Base-by-base conservation (phyloP, 2,113 vertebrate genomes). In the Etheostoma cragini region DNA sequence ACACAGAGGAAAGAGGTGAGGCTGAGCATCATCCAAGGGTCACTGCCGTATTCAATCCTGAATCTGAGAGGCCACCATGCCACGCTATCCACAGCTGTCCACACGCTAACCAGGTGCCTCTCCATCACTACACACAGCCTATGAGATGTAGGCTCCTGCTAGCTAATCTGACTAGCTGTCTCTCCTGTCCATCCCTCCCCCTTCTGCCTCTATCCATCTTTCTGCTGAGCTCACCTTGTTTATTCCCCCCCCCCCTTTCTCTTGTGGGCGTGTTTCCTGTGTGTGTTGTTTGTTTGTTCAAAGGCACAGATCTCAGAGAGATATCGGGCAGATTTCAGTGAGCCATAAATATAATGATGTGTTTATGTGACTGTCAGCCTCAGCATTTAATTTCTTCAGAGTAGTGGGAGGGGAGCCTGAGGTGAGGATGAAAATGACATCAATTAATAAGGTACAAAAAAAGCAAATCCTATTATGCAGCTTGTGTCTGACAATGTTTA, bases 161-260 rank as follows among this genome's bases (percentile, higher is more conserved):
- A 89, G 73, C 82, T 89, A 89, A 92, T 93, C 85, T 80, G 56
- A 70, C 65, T 61, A 72, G 67, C 71, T 74, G 17, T 74, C 72
- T 73, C 68, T 70, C 83, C 58, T 56, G 72, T 87, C 76, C 81
- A 80, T 62, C 72, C 50, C 68, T 65, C 81, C 66, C 52, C 42
- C 77, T 38, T 69, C 76, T 79, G 12, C 54, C 68, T 85, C 69
- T 33, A 17, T 54, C 67, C 74, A 53, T 76, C 68, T 82, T 74
- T 84, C 86, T 87, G 82, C 83, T 82, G 64, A 87, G 78, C 86
- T 82, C 63, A 72, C 76, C 87, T 91, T 90, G 80, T 93, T 94
- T 86, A 90, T 89, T 2, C 65, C 33, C 33, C 1, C 5, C 5
- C 26, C 69, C 33, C 15, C 47, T 82, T 66, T 72, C 52, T 77